Evolutionary conservation across 2,113 vertebrate genomes (phyloP).

Genomic region (Prionailurus viverrinus): DNA sequence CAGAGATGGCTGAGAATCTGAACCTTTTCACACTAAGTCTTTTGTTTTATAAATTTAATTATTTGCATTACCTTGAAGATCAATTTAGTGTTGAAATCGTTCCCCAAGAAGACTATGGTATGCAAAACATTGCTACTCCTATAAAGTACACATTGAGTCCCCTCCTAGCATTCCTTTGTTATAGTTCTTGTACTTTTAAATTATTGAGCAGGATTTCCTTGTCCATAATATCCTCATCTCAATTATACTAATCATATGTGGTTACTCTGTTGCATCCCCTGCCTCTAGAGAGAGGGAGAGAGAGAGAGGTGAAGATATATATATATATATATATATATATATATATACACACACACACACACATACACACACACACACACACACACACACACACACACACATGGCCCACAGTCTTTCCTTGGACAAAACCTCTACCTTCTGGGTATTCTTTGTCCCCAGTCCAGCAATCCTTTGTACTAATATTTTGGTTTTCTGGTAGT

Average conservation of each 20-base stretch:
- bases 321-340: too few species aligned
- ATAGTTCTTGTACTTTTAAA: constrained; percentile 34
- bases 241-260: background rate
- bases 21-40: background rate
- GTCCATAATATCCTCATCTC: background rate
- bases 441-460: background rate
- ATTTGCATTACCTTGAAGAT: constrained; percentile 3
- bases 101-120: background rate
- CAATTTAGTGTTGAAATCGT: background rate
- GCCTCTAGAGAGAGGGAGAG: background rate
- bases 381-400: background rate
- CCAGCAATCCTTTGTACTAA: background rate
- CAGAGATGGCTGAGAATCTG: background rate
- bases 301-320: too few species aligned
- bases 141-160: background rate
- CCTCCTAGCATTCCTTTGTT: constrained; percentile 20
- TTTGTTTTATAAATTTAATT: background rate
- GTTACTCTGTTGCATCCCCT: background rate
- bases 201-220: background rate
- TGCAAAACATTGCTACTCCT: background rate
- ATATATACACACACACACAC: too few species aligned
- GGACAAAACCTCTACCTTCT: background rate
- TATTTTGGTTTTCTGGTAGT: background rate
- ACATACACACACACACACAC: background rate
- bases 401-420: background rate